phyloP scores from a whole-genome alignment of 2,797 vertebrate species.

The Gambelia wislizenii region DNA sequence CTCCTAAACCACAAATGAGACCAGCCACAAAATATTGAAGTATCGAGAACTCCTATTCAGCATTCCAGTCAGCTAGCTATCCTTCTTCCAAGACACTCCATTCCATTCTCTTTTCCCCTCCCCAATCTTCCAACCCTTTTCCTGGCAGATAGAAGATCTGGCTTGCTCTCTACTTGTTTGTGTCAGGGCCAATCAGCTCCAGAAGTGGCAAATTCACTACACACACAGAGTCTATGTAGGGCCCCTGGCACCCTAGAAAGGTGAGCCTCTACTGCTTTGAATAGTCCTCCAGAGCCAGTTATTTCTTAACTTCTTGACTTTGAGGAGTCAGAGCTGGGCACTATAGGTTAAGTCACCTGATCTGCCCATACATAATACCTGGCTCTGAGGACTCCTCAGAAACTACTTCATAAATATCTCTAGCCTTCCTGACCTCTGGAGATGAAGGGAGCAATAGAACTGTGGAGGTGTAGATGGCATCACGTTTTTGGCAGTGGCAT shows the following conservation, averaged over 20 bases:
- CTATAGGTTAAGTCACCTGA: too few relatives aligned
- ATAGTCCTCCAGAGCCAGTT: too few relatives aligned
- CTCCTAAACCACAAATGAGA: conserved; percentile 7
- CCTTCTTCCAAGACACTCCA: background rate
- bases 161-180: background rate
- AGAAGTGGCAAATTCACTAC: too few relatives aligned
- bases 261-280: too few relatives aligned
- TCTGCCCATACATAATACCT: too few relatives aligned
- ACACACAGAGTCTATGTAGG: too few relatives aligned
- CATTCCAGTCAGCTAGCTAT: background rate
- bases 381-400: background rate
- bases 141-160: background rate
- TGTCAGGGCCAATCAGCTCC: too few relatives aligned
- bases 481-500: background rate
- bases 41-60: background rate
- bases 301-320: too few relatives aligned
- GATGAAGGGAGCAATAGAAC: background rate
- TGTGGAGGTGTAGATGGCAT: background rate
- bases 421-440: background rate
- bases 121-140: background rate
- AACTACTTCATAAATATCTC: too few relatives aligned
- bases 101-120: background rate
- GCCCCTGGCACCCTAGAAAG: too few relatives aligned
- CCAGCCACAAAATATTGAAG: background rate
- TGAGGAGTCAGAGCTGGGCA: too few relatives aligned